Conservation (phyloP, 2,888 invertebrate genomes). For the Eucera pruinosa region DNA sequence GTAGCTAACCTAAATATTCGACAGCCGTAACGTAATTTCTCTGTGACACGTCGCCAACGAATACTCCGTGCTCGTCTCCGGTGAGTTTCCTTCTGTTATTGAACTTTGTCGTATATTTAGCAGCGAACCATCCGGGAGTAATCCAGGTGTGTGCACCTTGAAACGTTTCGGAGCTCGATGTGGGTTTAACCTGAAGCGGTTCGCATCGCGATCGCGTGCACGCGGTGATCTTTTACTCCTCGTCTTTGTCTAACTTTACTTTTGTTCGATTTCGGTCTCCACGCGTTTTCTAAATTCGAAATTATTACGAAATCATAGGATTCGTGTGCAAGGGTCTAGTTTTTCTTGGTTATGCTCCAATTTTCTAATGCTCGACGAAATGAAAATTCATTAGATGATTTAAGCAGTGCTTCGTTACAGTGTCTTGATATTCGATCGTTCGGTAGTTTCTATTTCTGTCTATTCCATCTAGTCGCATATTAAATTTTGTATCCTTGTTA, state of each 20-base stretch:
- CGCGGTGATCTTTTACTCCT: conserved; percentile 38
- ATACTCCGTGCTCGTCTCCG: conserved; percentile 50
- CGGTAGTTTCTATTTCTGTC: no score
- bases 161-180: not conserved
- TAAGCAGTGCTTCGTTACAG: no score
- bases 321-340: not conserved
- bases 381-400: not conserved
- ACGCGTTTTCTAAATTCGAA: not conserved
- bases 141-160: not conserved
- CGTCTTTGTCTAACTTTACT: not conserved
- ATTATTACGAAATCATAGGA: not conserved
- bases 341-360: not conserved
- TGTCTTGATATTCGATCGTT: no score
- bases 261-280: not conserved
- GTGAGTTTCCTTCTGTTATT: conserved; percentile 35
- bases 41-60: conserved; percentile 71
- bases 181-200: conserved; percentile 36
- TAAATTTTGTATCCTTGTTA: not conserved
- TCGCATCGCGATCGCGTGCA: conserved; percentile 29
- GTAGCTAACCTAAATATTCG: conserved; percentile 73
- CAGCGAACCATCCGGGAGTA: not conserved
- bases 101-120: not conserved
- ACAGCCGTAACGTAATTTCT: conserved; percentile 69
- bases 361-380: not conserved
- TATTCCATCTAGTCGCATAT: not conserved